Conservation (phyloP, 2,797 vertebrate genomes). For the Anomalospiza imberbis region DNA sequence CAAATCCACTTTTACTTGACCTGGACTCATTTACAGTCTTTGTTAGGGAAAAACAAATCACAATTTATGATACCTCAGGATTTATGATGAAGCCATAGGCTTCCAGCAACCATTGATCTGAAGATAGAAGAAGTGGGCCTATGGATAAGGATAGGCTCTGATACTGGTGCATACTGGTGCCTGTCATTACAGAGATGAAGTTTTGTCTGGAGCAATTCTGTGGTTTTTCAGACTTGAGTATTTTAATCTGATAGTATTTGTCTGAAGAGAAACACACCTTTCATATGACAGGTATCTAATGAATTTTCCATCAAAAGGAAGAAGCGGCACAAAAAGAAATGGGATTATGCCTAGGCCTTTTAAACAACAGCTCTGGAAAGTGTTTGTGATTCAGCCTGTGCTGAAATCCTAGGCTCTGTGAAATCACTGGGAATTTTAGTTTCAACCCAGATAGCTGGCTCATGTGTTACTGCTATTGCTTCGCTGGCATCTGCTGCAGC, state of each 20-base stretch:
- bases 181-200: fast-evolving
- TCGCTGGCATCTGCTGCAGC: neutral
- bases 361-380: neutral
- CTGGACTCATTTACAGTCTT: neutral
- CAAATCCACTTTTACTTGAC: neutral
- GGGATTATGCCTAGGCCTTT: neutral
- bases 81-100: neutral
- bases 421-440: neutral
- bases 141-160: neutral
- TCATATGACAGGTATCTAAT: neutral
- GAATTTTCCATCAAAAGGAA: neutral
- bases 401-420: neutral
- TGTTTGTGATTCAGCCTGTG: constrained; percentile 8
- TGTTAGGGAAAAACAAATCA: neutral
- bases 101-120: neutral
- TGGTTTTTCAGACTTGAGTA: neutral
- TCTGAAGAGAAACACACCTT: neutral
- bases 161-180: neutral
- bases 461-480: neutral
- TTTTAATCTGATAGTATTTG: neutral
- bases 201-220: neutral
- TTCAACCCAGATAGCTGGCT: neutral
- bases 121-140: neutral
- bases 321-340: neutral
- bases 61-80: neutral